Evolutionary conservation across 2,113 vertebrate genomes (phyloP), one percentile per base, ranked within the genome.

Genomic region (Leucoraja erinaceus): DNA sequence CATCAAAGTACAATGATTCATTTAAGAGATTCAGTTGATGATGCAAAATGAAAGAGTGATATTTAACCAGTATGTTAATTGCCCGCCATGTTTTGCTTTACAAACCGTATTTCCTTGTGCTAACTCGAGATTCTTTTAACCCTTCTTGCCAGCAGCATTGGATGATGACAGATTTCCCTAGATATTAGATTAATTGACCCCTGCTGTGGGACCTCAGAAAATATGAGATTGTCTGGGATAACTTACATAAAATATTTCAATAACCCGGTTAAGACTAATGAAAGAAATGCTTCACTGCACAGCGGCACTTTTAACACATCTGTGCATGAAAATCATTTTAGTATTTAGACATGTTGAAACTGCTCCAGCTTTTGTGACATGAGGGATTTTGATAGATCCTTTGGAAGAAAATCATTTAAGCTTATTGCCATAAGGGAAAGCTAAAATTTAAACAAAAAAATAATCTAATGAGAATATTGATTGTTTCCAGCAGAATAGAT

Each of bases 231-330:
- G 66, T 72, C 72, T 72, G 68, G 33, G 3, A 5, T 22, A 33
- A 33, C 47, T 68, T 90, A 38, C 33, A 59, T 90, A 66, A 66
- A 68, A 33, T 90, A 83, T 90, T 90, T 68, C 86, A 90, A 38
- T 90, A 68, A 38, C 61, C 61, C 11, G 20, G 66, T 72, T 90
- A 47, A 33, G 47, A 72, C 22, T 54, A 2, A 47, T 25, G 25
- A 91, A 54, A 28, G 33, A 91, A 54, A 28, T 54, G n/a, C 0
- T 9, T 91, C 33, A 72, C 18, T 22, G 31, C 31, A 22, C 33
- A 91, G 14, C 25, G 22, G 33, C 28, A 72, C 70, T 91, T 88
- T 18, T 6, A 74, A 91, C 33, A 70, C 9, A 68, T 90, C 70
- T 28, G 38, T 91, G 18, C 22, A 72, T 38, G 14, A 47, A 31